Base-by-base conservation (phyloP, 2,797 vertebrate genomes). In the Nyctibius grandis region DNA sequence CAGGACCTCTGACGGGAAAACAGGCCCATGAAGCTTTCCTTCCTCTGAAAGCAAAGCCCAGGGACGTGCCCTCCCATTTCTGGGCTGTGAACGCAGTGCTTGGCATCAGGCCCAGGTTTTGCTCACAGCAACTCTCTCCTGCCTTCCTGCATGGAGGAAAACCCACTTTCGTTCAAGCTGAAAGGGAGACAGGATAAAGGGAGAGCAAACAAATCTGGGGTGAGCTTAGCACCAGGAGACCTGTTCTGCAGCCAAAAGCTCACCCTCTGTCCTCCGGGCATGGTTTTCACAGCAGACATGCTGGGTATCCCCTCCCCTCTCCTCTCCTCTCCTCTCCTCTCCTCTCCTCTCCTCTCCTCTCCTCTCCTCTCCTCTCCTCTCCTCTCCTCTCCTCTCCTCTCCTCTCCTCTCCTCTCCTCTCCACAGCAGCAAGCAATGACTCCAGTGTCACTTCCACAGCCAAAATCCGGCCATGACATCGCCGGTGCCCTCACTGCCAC, bases 401-500 rank as follows among this genome's bases (percentile, higher is more conserved):
- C n/a, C n/a, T n/a, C n/a, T n/a, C n/a, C n/a, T n/a, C n/a, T n/a
- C n/a, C n/a, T n/a, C n/a, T n/a, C n/a, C n/a, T n/a, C n/a, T 16
- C 25, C 57, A 54, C 19, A 33, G 65, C 40, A 44, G 56, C 44
- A 15, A 36, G 8, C 1, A 0, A 11, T 26, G 42, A 50, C 7
- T 40, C 60, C 72, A 65, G 28, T 51, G 45, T 40, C 78, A 54
- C 42, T 53, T 34, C 53, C 75, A 76, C 26, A 64, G 38, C n/a
- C 61, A 16, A 89, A 91, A 59, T 16, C 11, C 3, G 12, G 8
- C 40, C 0, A 0, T 19, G 63, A 3, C 17, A 26, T 25, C 45
- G 45, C 50, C 14, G 13, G 26, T 38, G 53, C 5, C 42, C 54
- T 60, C 61, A 11, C 6, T 68, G 36, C n/a, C 48, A 36, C 48